These are phyloP conservation scores for Akabosia matsudoensis DNA, from an alignment of 1,140 invertebrate species.

Conservation along the genomic window DNA sequence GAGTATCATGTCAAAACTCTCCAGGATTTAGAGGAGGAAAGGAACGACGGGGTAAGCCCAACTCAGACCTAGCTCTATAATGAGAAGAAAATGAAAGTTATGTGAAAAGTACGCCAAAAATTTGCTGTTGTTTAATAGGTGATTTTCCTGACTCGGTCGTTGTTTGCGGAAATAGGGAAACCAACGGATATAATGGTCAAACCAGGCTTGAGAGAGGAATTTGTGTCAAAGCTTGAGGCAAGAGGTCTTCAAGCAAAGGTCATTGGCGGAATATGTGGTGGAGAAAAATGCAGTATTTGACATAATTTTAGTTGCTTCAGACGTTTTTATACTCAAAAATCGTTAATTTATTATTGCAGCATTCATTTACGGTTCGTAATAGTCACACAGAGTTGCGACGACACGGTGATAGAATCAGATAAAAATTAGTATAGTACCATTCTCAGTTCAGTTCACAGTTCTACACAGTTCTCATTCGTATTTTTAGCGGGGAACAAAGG, in stretches of 20 bases:
- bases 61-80: background rate
- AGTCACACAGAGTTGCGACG: background rate
- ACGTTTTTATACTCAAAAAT: background rate
- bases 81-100: background rate
- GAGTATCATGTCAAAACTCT: background rate
- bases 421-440: no score
- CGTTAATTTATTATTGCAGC: background rate
- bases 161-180: background rate
- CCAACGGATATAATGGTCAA: background rate
- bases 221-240: background rate
- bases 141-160: background rate
- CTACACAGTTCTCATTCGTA: no score
- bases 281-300: background rate
- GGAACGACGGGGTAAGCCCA: slow-evolving; percentile 1
- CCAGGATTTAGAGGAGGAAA: slow-evolving; percentile 9
- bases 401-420: background rate
- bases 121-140: background rate
- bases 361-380: background rate
- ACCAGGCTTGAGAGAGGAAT: background rate
- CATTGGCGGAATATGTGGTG: background rate
- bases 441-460: no score
- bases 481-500: no score
- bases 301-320: background rate
- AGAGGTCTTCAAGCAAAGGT: background rate
- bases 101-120: background rate